phyloP scores from a whole-genome alignment of 23 tunicate genomes.

The Aplidium turbinatum region DNA sequence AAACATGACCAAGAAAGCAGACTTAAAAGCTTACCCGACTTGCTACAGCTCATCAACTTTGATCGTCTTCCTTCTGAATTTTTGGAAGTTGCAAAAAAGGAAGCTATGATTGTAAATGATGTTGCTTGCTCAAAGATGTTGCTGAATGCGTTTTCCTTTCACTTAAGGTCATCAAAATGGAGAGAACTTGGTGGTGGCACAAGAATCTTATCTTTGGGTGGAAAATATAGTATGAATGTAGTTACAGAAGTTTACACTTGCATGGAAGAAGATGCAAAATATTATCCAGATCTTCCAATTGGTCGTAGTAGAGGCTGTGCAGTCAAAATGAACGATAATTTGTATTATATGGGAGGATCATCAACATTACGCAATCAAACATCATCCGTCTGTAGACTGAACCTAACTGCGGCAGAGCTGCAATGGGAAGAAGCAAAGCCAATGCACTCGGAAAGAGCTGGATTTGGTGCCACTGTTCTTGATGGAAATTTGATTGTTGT shows the following conservation, averaged over 20 bases:
- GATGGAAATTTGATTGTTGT: neutral
- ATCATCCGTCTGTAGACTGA: neutral
- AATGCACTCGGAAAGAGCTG: neutral
- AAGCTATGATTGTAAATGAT: neutral
- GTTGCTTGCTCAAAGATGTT: too few species aligned
- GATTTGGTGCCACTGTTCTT: neutral
- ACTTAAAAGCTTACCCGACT: neutral
- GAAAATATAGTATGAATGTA: too few species aligned
- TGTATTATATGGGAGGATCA: too few species aligned
- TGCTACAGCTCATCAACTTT: constrained; percentile 10
- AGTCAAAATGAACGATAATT: too few species aligned
- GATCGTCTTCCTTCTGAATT: neutral
- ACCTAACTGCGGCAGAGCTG: neutral
- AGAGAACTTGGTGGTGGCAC: too few species aligned
- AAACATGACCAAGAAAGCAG: constrained; percentile 5
- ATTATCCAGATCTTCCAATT: too few species aligned
- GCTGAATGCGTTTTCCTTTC: too few species aligned
- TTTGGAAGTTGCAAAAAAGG: neutral
- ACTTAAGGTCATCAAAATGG: neutral
- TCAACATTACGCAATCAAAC: too few species aligned
- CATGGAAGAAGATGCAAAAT: too few species aligned
- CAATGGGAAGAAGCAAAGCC: neutral
- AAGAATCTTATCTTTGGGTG: too few species aligned
- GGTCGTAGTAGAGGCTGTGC: too few species aligned
- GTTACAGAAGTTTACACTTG: too few species aligned